Percentiles rank a stretch among this genome's conserved stretches.
Conservation (phyloP, 2,888 invertebrate species). For the Drosophila antonietae region DNA sequence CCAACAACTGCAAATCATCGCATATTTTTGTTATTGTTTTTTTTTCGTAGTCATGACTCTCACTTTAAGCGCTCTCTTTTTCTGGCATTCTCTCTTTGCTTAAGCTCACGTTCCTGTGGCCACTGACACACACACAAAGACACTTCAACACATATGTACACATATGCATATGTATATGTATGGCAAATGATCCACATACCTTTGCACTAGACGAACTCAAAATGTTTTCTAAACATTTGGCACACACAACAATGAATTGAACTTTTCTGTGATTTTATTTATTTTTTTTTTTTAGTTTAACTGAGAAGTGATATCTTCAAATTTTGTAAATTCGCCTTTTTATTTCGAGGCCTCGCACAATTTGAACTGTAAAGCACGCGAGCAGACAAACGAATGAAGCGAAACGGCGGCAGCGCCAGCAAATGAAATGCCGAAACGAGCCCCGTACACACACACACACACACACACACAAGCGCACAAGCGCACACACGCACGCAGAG, state of each 20-base stretch:
- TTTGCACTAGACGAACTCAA: constrained; percentile 45
- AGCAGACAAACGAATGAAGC: constrained; percentile 78
- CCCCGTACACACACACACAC: constrained; percentile 20
- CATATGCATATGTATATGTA: neutral
- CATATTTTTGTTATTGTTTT: constrained; percentile 23
- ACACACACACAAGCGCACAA: constrained; percentile 5
- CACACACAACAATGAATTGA: constrained; percentile 38
- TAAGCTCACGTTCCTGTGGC: constrained; percentile 48
- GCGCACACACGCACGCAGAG: neutral
- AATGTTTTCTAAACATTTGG: constrained; percentile 51
- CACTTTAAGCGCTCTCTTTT: constrained; percentile 30
- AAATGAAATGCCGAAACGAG: constrained; percentile 75
- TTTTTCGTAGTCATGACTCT: constrained; percentile 37
- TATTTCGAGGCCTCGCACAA: constrained; percentile 25
- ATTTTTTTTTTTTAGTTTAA: constrained; percentile 8
- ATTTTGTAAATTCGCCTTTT: constrained; percentile 6
- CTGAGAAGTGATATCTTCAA: constrained; percentile 3
- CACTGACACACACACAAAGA: constrained; percentile 14
- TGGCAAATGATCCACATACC: constrained; percentile 53
- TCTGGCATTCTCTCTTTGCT: constrained; percentile 25
- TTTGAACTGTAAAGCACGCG: constrained; percentile 75
- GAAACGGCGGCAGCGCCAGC: constrained; percentile 71
- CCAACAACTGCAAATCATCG: constrained; percentile 3
- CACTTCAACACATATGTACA: neutral
- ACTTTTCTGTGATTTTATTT: constrained; percentile 1